A percentile compares a stretch with the other conserved stretches of the same genome.
phyloP scores from a whole-genome alignment of 2,113 vertebrate genomes.

The human region DNA sequence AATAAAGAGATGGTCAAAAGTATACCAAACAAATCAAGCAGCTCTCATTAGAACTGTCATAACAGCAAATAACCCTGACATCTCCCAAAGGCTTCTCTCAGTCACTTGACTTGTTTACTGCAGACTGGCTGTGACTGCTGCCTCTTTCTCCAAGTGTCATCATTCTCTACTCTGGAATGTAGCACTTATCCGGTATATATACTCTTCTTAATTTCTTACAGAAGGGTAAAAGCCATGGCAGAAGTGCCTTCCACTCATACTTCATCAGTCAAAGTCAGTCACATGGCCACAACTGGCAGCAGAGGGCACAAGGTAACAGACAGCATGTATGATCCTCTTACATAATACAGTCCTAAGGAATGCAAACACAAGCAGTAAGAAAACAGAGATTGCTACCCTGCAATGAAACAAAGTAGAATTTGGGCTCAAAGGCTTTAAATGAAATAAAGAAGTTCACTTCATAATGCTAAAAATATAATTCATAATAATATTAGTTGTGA shows the following conservation, averaged over 20 bases:
- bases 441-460: background rate
- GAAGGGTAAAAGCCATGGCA: background rate
- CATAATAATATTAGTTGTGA: constrained; percentile 1
- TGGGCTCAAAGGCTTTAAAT: background rate
- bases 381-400: background rate
- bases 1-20: background rate
- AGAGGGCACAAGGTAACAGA: background rate
- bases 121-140: background rate
- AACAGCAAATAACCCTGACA: background rate
- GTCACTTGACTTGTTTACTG: background rate
- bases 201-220: background rate
- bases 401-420: background rate
- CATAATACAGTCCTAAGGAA: background rate
- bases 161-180: background rate
- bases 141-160: background rate
- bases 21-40: background rate
- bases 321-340: background rate
- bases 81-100: background rate
- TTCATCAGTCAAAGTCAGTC: background rate
- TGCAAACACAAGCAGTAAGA: background rate
- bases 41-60: background rate
- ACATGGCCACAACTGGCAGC: background rate
- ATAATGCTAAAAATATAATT: background rate
- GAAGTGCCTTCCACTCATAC: background rate
- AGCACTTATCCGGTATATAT: background rate